A percentile compares a stretch with the other conserved stretches of the same genome.
Conservation (phyloP, 2,797 vertebrate genomes). For the Xenopus petersii region DNA sequence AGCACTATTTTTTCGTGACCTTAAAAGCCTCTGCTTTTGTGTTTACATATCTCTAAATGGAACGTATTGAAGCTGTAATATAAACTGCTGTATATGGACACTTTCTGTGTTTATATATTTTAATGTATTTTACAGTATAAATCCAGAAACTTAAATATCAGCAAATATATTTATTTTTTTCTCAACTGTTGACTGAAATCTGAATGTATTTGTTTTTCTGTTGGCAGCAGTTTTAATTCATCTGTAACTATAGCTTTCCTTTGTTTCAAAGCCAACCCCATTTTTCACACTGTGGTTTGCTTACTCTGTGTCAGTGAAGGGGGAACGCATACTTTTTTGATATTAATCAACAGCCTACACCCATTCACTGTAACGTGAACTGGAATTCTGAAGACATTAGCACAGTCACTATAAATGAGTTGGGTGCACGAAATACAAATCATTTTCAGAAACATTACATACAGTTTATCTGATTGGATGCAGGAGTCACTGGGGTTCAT, state of each 20-base stretch:
- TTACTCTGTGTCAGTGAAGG: neutral
- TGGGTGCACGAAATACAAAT: too few species aligned
- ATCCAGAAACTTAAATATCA: neutral
- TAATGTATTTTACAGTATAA: conserved; percentile 10
- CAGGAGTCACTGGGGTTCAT: too few species aligned
- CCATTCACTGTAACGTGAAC: too few species aligned
- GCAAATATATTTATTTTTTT: conserved; percentile 8
- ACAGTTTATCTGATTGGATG: too few species aligned
- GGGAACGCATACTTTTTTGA: neutral
- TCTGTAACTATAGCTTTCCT: neutral
- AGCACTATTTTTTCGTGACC: neutral
- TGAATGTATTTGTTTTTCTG: neutral
- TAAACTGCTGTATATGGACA: neutral
- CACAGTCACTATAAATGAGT: too few species aligned
- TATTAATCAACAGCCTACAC: neutral
- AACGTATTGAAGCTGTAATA: neutral
- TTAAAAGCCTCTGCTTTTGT: conserved; percentile 3
- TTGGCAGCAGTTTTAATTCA: neutral
- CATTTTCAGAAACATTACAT: too few species aligned
- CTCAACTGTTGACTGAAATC: neutral
- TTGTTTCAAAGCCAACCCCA: neutral
- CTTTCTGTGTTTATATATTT: neutral
- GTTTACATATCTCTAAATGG: conserved; percentile 7
- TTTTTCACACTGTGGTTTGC: neutral
- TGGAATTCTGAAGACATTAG: too few species aligned